Base-by-base conservation (phyloP, 2,797 vertebrate genomes). In the Liparis tanakae region DNA sequence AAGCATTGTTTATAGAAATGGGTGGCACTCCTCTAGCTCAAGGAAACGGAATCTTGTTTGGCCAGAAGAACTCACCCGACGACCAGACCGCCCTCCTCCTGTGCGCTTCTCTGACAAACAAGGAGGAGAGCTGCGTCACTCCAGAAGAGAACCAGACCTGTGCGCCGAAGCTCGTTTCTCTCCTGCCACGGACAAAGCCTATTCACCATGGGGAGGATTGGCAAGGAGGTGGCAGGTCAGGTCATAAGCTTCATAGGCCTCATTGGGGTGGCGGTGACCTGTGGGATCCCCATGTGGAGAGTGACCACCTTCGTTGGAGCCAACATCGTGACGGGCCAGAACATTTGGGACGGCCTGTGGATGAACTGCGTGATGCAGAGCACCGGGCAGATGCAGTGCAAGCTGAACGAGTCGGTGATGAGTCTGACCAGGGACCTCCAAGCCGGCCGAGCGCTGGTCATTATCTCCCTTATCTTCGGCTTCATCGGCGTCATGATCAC, bases 351-450 rank as follows among this genome's bases (percentile, higher is more conserved):
- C 1, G 95, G 95, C 1, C 83, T 96, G 84, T 95, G 95, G 95
- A 95, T 95, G 95, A 94, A 93, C 78, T 95, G 95, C 6, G 85
- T 95, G 37, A 94, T 93, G 92, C 95, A 96, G 90, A 90, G 89
- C 71, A 96, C 95, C 0, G 95, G 95, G 0, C 95, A 96, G 88
- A 95, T 95, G 95, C 94, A 95, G 86, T 96, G 94, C 70, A 90
- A 39, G 37, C 78, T 95, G 46, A 88, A 92, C 3, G 85, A 91
- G 0, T 93, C 93, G 0, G 13, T 96, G 30, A 65, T 94, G 93
- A 75, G 1, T 3, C 60, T 95, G 72, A 58, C 87, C 0, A 68
- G 56, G 6, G 94, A 95, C 53, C 88, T 95, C 41, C 94, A 95
- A 68, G 89, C 93, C 0, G 92, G 91, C 8, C 85, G 88, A 1